phyloP scores from a whole-genome alignment of 2,113 vertebrate genomes.

The Phaetusa simplex region DNA sequence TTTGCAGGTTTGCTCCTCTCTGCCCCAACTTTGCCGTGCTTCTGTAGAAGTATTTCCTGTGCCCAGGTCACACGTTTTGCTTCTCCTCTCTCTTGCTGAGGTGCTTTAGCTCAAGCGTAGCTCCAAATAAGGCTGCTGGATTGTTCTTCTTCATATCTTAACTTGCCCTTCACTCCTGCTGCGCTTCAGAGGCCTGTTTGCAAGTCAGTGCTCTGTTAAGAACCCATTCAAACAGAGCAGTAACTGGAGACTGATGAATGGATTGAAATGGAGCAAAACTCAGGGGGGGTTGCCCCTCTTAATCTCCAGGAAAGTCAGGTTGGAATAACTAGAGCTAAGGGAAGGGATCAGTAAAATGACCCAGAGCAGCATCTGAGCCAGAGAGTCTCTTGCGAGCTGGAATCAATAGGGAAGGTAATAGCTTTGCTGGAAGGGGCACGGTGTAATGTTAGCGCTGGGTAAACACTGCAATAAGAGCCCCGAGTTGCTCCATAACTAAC shows the following conservation, averaged over 20 bases:
- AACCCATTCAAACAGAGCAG: background rate
- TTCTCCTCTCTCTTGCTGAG: background rate
- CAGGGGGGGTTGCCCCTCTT: background rate
- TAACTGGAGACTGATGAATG: background rate
- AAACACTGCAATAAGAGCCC: conserved; percentile 8
- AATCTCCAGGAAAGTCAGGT: background rate
- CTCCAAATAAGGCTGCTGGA: background rate
- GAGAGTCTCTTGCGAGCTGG: background rate
- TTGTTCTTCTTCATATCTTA: background rate
- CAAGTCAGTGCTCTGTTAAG: background rate
- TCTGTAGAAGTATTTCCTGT: background rate
- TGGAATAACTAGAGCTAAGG: background rate
- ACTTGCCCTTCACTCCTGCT: background rate
- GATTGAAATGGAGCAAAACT: background rate
- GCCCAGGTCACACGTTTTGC: background rate
- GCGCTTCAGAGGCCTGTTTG: background rate
- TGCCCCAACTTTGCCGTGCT: background rate
- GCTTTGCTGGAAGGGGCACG: background rate
- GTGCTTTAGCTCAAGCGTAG: background rate
- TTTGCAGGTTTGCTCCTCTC: conserved; percentile 26
- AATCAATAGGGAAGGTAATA: background rate
- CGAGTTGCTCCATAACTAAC: background rate
- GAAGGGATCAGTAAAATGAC: background rate
- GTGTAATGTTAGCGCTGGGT: background rate
- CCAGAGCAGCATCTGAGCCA: conserved; percentile 1